phyloP scores from a whole-genome alignment of 2,113 vertebrate genomes.

The Leucopsar rothschildi region DNA sequence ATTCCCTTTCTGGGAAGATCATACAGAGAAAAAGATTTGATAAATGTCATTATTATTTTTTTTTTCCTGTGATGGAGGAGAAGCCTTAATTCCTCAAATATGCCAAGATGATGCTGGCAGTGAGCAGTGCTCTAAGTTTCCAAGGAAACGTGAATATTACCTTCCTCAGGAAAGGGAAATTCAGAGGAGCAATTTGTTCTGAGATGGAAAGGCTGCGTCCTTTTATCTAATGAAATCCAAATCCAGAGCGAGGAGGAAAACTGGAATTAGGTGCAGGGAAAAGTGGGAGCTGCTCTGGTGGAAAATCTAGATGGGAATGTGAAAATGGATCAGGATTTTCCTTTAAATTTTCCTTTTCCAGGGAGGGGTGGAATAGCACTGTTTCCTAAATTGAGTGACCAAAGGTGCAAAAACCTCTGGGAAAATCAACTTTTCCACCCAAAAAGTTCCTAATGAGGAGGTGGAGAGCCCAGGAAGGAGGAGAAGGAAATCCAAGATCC shows the following conservation, averaged over 20 bases:
- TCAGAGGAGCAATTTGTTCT: background rate
- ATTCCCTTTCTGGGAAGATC: background rate
- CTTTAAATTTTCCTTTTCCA: background rate
- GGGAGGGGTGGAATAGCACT: background rate
- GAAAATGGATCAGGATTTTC: background rate
- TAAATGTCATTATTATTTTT: background rate
- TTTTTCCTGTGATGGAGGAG: background rate
- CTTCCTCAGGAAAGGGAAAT: background rate
- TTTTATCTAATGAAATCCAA: background rate
- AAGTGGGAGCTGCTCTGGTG: background rate
- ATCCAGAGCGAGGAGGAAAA: background rate
- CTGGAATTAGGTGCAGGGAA: accelerated
- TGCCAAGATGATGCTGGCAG: background rate
- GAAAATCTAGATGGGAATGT: background rate
- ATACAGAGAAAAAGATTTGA: background rate
- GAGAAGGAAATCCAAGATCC: background rate
- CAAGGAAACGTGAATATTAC: background rate
- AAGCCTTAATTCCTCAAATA: background rate
- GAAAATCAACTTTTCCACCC: background rate
- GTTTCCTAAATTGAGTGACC: background rate
- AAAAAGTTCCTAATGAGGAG: background rate
- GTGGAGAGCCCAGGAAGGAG: too few relatives aligned
- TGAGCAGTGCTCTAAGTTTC: background rate
- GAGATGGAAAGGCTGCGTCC: background rate
- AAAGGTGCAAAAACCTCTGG: background rate